Percentiles rank a stretch among this genome's conserved stretches.
Evolutionary conservation across 2,113 vertebrate species (phyloP).

Genomic region (Eidolon helvum): DNA sequence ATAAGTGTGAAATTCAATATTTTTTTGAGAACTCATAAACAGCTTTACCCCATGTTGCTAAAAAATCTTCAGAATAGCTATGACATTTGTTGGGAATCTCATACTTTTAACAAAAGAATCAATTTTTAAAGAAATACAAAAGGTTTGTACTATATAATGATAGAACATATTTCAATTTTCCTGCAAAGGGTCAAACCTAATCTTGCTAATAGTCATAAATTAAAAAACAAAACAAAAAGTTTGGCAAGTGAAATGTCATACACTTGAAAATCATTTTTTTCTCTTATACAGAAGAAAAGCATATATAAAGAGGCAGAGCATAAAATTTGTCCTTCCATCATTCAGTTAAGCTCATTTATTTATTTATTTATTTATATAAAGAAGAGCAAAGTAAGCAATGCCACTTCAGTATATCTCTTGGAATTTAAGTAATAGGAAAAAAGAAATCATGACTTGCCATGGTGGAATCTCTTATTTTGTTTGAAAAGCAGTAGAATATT

Average conservation of each 20-base stretch:
- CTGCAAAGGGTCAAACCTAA: background rate
- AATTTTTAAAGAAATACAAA: slow-evolving; percentile 11
- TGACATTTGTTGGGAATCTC: background rate
- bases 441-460: slow-evolving; percentile 31
- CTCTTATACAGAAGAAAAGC: background rate
- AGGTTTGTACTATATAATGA: background rate
- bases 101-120: background rate
- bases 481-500: slow-evolving; percentile 53
- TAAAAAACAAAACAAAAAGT: background rate
- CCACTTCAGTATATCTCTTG: background rate
- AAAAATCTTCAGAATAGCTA: background rate
- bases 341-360: background rate
- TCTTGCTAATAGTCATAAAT: background rate
- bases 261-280: background rate
- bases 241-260: background rate
- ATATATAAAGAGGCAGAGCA: background rate
- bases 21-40: background rate
- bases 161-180: background rate
- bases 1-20: background rate
- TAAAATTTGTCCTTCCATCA: background rate
- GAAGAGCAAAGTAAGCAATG: background rate
- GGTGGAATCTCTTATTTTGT: slow-evolving; percentile 37
- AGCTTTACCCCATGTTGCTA: background rate
- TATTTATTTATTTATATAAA: slow-evolving; percentile 18
- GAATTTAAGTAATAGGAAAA: background rate